Evolutionary conservation across 1,140 invertebrate species (phyloP), one percentile per base, ranked within the genome.

Genomic region (Caenorhabditis inopinata): DNA sequence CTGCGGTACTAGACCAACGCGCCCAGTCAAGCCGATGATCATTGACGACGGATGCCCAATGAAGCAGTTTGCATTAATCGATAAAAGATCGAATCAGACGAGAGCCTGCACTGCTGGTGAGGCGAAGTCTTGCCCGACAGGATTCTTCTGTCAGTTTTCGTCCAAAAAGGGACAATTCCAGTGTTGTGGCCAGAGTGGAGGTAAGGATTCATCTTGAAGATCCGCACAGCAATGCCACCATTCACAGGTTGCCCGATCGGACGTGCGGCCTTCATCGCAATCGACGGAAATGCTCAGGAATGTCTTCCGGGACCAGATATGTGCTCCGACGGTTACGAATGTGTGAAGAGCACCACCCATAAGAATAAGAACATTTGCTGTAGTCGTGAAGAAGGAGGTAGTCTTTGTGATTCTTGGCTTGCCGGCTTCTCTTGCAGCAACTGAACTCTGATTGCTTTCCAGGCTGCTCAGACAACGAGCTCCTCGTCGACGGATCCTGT

Each of bases 101-200:
- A 58, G 75, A n/a, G 68, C 75, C 14, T 81, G 79, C 76, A 81
- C 79, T 0, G 74, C 79, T 25, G 79, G 75, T 16, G 76, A 77
- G 79, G 75, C 79, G 25, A 73, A 76, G n/a, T 74, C 62, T 29
- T 82, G 81, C 21, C 81, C 81, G 5, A 80, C 9, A 6, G 81
- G 81, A 4, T 82, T 80, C 68, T 80, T 80, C 58, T 82, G 81
- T 32, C 81, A 82, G 48, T 82, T 82, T 42, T 80, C 62, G 2
- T 23, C 68, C 9, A 76, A 80, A 23, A 53, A 80, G 14, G 49
- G 32, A 38, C 78, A 79, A 45, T 82, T 80, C 53, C 81, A 82
- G 45, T 82, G 81, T 29, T 82, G 81, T 76, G 81, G 78, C 14
- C 77, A 80, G 42, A 78, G 58, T 51, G 79, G 79, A 47, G 79